Percentiles rank a stretch among this genome's conserved stretches.
phyloP scores from a whole-genome alignment of 2,888 invertebrate species.

The Pseudococcus viburni region DNA sequence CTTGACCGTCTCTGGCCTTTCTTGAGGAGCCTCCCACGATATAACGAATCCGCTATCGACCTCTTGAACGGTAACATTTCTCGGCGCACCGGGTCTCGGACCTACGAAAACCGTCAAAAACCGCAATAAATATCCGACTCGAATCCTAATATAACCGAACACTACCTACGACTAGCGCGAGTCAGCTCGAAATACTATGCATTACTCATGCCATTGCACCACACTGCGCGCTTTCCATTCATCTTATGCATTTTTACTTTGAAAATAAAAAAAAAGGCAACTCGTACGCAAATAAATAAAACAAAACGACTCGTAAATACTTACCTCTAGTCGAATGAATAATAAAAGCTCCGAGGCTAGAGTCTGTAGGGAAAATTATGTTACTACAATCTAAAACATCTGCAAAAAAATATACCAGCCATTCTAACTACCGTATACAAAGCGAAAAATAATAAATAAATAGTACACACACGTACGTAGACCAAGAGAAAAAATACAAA shows the following conservation, averaged over 20 bases:
- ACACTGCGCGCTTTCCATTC: not conserved
- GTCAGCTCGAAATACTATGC: not conserved
- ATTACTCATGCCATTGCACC: not conserved
- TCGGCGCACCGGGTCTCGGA: constrained; percentile 91
- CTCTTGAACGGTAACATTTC: constrained; percentile 91
- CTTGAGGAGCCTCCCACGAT: constrained; percentile 89
- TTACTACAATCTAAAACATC: constrained; percentile 82
- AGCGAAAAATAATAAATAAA: constrained; percentile 57
- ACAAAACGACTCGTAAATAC: constrained; percentile 34
- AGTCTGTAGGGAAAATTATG: constrained; percentile 83
- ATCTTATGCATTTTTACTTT: not conserved
- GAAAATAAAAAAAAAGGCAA: not conserved
- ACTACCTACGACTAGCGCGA: not conserved
- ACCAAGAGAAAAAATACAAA: not conserved
- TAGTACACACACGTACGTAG: not conserved
- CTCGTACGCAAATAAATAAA: not conserved
- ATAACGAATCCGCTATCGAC: constrained; percentile 91
- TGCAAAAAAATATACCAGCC: constrained; percentile 73
- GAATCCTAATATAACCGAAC: not conserved
- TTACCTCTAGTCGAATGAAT: constrained; percentile 62
- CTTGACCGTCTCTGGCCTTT: constrained; percentile 85
- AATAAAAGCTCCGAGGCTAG: constrained; percentile 70
- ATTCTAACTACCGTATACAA: constrained; percentile 42
- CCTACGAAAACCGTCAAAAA: constrained; percentile 74
- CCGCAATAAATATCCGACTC: not conserved